Percentiles rank a stretch among this genome's conserved stretches.
Conservation (phyloP, 2,113 vertebrate genomes). For the Ciconia boyciana region DNA sequence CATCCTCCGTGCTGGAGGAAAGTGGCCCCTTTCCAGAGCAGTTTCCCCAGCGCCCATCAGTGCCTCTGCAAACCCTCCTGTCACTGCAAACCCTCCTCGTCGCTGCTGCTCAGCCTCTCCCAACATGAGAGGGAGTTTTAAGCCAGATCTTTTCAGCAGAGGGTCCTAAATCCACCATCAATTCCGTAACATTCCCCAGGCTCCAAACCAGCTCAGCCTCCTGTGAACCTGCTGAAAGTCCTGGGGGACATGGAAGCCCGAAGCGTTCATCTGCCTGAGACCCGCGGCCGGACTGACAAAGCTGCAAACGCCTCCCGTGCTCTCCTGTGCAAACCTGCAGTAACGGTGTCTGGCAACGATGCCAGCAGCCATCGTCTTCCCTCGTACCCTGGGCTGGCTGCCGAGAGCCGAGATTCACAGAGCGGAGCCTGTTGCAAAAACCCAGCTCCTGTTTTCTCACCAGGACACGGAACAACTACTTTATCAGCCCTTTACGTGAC, state of each 20-base stretch:
- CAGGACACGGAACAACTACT: background rate
- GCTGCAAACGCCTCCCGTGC: rapidly evolving
- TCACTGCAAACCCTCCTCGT: background rate
- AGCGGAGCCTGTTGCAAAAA: background rate
- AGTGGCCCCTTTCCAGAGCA: rapidly evolving
- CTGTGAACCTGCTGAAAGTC: background rate
- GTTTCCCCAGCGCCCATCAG: background rate
- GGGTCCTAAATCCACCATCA: background rate
- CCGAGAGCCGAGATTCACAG: rapidly evolving
- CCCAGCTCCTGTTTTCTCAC: background rate
- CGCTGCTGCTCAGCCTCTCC: rapidly evolving
- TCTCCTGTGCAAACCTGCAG: too few species aligned
- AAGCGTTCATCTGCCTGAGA: rapidly evolving
- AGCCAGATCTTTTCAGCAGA: background rate
- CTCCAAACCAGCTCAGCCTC: background rate
- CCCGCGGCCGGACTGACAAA: rapidly evolving
- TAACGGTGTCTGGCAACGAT: rapidly evolving
- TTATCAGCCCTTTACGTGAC: background rate
- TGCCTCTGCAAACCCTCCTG: background rate
- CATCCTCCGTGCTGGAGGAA: background rate
- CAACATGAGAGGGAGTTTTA: background rate
- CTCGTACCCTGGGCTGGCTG: background rate
- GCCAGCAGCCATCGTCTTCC: rapidly evolving
- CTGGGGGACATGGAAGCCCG: rapidly evolving
- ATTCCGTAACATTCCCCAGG: background rate